Evolutionary conservation across 2,888 invertebrate genomes (phyloP).

Genomic region (Spilarctia lutea): DNA sequence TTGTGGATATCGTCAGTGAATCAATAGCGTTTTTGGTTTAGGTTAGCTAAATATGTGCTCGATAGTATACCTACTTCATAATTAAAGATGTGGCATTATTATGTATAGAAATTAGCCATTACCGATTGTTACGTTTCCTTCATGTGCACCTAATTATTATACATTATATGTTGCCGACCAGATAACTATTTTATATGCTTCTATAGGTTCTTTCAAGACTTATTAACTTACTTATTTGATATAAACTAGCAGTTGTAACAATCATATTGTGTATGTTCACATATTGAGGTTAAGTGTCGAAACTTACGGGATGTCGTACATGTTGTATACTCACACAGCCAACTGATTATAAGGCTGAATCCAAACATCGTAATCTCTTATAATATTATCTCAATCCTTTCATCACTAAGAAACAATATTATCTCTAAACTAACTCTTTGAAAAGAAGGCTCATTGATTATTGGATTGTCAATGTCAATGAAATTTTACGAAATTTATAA

Average conservation of each 20-base stretch:
- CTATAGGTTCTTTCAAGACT: constrained; percentile 24
- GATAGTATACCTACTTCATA: constrained; percentile 57
- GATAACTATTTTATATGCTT: constrained; percentile 27
- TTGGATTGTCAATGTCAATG: constrained; percentile 72
- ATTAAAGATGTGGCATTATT: constrained; percentile 80
- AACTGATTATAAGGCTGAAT: constrained; percentile 37
- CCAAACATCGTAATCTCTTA: constrained; percentile 19
- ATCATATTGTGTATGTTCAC: constrained; percentile 67
- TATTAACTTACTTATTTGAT: constrained; percentile 28
- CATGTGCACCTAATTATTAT: constrained; percentile 74
- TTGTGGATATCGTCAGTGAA: constrained; percentile 50
- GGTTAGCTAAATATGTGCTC: constrained; percentile 29
- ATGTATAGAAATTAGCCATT: constrained; percentile 82
- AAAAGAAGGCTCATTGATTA: constrained; percentile 68
- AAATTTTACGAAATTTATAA: constrained; percentile 38
- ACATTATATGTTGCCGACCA: constrained; percentile 50
- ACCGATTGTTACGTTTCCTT: constrained; percentile 84
- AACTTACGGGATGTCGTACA: constrained; percentile 67
- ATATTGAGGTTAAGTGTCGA: constrained; percentile 84
- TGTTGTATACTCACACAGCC: constrained; percentile 52
- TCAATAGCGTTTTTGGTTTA: constrained; percentile 37
- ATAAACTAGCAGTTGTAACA: constrained; percentile 46
- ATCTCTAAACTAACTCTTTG: constrained; percentile 44
- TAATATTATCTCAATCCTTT: constrained; percentile 16
- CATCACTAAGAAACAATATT: constrained; percentile 37